These are phyloP conservation scores for Spatulosminthurus flaviceps DNA, from an alignment of 2,888 invertebrate genomes.

Conservation along the genomic window DNA sequence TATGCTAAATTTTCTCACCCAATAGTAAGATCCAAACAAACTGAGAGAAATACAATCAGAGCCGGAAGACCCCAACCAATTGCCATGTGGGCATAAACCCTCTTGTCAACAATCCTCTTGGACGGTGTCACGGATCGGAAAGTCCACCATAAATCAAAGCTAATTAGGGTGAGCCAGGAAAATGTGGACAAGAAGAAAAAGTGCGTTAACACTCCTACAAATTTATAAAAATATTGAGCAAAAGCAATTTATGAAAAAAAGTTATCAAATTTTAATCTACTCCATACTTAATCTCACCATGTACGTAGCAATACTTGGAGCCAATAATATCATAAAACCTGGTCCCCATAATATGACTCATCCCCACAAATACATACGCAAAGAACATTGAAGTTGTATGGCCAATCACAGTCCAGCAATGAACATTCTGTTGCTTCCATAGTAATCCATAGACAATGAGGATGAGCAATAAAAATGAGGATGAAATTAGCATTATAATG, in stretches of 20 bases:
- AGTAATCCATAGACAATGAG: background rate
- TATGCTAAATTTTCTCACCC: slow-evolving; percentile 25
- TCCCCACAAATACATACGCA: slow-evolving; percentile 42
- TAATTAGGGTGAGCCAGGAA: slow-evolving; percentile 56
- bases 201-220: slow-evolving; percentile 55
- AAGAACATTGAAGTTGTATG: slow-evolving; percentile 40
- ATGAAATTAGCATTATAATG: slow-evolving; percentile 33
- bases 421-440: slow-evolving; percentile 11
- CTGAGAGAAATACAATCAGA: slow-evolving; percentile 8
- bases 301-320: slow-evolving; percentile 29
- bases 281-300: slow-evolving; percentile 18
- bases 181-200: slow-evolving; percentile 55
- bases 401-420: slow-evolving; percentile 26
- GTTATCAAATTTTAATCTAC: too few species aligned
- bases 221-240: too few species aligned
- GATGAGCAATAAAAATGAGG: background rate
- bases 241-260: too few species aligned
- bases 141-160: slow-evolving; percentile 58
- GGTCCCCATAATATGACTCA: slow-evolving; percentile 26
- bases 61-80: slow-evolving; percentile 44
- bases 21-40: slow-evolving; percentile 30
- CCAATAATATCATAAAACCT: background rate
- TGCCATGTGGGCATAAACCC: slow-evolving; percentile 5
- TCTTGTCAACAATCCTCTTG: background rate
- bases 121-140: slow-evolving; percentile 53